Percentiles rank a stretch among this genome's conserved stretches.
These are phyloP conservation scores for Acronicta alni DNA, from an alignment of 2,888 invertebrate genomes.

Conservation along the genomic window DNA sequence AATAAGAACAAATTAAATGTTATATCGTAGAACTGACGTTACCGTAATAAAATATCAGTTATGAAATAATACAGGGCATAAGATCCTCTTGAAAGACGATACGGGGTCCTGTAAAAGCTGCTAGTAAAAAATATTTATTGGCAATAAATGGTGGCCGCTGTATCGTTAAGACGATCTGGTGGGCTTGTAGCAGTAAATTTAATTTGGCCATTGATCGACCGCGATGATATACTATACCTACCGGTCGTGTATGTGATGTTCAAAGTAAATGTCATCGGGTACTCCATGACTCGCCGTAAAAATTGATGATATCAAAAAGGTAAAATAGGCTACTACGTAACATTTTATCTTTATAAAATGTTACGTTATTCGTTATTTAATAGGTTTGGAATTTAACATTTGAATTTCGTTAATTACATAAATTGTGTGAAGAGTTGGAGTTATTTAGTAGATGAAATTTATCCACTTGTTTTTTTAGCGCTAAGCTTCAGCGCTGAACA, in stretches of 20 bases:
- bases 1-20: slow-evolving; percentile 61
- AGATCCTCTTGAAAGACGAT: slow-evolving; percentile 68
- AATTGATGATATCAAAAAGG: not conserved
- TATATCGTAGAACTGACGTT: slow-evolving; percentile 57
- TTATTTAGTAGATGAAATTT: no score
- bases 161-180: slow-evolving; percentile 77
- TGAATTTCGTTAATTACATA: no score
- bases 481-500: no score
- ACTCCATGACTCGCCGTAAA: not conserved
- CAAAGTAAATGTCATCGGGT: slow-evolving; percentile 34
- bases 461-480: no score
- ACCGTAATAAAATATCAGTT: slow-evolving; percentile 63
- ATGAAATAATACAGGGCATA: slow-evolving; percentile 66
- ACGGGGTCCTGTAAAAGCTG: slow-evolving; percentile 65
- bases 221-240: slow-evolving; percentile 33
- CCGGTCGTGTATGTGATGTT: slow-evolving; percentile 13
- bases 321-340: no score
- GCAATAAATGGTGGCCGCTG: slow-evolving; percentile 76
- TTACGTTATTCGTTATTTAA: no score
- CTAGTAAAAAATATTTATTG: slow-evolving; percentile 84
- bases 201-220: slow-evolving; percentile 72
- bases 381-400: no score
- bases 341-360: not conserved
- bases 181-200: slow-evolving; percentile 78
- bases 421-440: no score